Percentiles rank a stretch among this genome's conserved stretches.
Evolutionary conservation across 2,113 vertebrate species (phyloP).

Genomic region (Lagopus muta): DNA sequence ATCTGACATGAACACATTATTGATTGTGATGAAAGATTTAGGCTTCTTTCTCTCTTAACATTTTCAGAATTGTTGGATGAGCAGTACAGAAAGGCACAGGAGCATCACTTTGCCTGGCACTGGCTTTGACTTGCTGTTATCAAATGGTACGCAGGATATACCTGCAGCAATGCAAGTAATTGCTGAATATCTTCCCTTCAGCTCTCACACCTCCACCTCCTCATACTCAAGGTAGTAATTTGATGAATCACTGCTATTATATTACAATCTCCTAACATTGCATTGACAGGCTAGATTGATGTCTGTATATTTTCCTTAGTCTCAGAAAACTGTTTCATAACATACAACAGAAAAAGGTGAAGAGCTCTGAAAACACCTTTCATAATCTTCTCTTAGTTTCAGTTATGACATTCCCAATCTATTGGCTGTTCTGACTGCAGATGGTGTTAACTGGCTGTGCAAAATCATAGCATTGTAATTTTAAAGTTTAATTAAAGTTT

Average conservation of each 20-base stretch:
- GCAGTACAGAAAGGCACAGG: not conserved
- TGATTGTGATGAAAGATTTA: not conserved
- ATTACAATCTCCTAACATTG: not conserved
- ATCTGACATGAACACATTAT: not conserved
- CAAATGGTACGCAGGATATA: not conserved
- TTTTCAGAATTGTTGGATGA: not conserved
- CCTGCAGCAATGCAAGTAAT: fast-evolving
- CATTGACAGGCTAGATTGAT: not conserved
- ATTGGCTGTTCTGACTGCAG: not conserved
- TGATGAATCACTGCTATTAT: not conserved
- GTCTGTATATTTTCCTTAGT: not conserved
- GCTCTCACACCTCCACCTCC: not conserved
- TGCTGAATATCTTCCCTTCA: not conserved
- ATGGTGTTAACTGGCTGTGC: not conserved
- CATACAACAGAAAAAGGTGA: not conserved
- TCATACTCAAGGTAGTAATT: not conserved
- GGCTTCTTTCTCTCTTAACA: not conserved
- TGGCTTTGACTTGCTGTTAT: not conserved
- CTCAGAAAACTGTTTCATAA: not conserved
- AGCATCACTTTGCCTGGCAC: not conserved
- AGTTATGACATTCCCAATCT: not conserved
- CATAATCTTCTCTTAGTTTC: not conserved
- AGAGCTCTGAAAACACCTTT: constrained; percentile 8
- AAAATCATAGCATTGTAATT: not conserved
- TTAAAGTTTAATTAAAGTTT: not conserved